Conservation (phyloP, 2,888 invertebrate genomes). For the Ophonus ardosiacus region DNA sequence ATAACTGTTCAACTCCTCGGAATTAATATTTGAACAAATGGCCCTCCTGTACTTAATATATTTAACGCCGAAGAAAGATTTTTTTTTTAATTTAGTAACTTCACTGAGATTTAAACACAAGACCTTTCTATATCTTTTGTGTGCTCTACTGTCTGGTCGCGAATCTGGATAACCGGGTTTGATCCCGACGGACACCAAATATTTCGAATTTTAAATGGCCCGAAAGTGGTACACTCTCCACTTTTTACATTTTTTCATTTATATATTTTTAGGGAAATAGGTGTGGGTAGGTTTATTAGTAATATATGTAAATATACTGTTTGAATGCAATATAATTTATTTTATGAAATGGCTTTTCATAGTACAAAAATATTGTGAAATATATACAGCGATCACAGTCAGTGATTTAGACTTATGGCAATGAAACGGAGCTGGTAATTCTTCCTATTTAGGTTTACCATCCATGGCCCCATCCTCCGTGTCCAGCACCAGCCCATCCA, state of each 20-base stretch:
- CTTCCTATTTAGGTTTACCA: background rate
- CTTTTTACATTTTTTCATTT: background rate
- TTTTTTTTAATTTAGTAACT: no score
- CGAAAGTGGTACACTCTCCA: no score
- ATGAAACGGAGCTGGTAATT: background rate
- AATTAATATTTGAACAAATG: no score
- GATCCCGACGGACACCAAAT: no score
- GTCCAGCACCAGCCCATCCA: slow-evolving; percentile 30
- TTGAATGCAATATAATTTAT: background rate
- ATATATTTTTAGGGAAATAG: background rate
- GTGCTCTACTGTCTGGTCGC: no score
- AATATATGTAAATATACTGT: background rate
- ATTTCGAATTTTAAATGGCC: no score
- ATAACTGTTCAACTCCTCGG: no score
- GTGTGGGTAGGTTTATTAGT: background rate
- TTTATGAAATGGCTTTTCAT: background rate
- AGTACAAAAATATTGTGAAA: slow-evolving; percentile 1
- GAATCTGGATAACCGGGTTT: no score
- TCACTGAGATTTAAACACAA: no score
- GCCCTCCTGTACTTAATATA: no score
- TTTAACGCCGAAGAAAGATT: no score
- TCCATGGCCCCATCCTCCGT: slow-evolving; percentile 42
- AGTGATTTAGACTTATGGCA: slow-evolving; percentile 2
- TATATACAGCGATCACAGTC: slow-evolving; percentile 24
- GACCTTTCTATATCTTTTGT: no score